phyloP scores from a whole-genome alignment of 2,113 vertebrate species.

The Eclectus roratus region DNA sequence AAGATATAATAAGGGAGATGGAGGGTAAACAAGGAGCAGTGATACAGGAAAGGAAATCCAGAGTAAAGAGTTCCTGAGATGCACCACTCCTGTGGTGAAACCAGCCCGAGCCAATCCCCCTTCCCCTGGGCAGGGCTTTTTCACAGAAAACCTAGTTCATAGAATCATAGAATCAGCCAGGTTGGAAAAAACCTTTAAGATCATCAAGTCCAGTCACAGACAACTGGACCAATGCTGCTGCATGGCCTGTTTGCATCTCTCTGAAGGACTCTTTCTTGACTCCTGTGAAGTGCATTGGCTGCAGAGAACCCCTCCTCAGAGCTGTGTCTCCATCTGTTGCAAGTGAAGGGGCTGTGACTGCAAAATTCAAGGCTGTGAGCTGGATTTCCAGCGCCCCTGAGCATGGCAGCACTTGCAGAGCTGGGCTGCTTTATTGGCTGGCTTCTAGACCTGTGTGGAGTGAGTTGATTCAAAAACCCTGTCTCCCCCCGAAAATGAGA shows the following conservation, averaged over 20 bases:
- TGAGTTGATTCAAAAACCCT: not conserved
- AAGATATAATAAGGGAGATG: not conserved
- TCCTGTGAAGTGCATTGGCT: accelerated
- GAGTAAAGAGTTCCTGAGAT: not conserved
- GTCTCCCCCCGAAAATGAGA: not conserved
- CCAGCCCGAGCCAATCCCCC: not conserved
- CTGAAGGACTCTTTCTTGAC: not conserved
- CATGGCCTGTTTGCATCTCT: accelerated
- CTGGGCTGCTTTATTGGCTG: not conserved
- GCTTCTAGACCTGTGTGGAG: not conserved
- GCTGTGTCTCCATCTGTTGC: not conserved
- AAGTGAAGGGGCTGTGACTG: not conserved
- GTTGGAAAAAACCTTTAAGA: not conserved
- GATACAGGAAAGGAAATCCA: not conserved
- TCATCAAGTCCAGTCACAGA: not conserved
- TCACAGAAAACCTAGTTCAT: not conserved
- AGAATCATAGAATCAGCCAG: not conserved
- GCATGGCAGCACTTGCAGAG: accelerated
- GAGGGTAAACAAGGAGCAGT: not conserved
- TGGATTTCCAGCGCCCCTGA: not conserved
- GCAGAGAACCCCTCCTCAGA: not conserved
- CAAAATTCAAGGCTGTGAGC: not conserved
- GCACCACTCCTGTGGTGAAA: not conserved
- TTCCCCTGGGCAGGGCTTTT: not conserved
- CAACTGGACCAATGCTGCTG: not conserved